Evolutionary conservation across 2,113 vertebrate species (phyloP).

Genomic region (Nibea coibor): DNA sequence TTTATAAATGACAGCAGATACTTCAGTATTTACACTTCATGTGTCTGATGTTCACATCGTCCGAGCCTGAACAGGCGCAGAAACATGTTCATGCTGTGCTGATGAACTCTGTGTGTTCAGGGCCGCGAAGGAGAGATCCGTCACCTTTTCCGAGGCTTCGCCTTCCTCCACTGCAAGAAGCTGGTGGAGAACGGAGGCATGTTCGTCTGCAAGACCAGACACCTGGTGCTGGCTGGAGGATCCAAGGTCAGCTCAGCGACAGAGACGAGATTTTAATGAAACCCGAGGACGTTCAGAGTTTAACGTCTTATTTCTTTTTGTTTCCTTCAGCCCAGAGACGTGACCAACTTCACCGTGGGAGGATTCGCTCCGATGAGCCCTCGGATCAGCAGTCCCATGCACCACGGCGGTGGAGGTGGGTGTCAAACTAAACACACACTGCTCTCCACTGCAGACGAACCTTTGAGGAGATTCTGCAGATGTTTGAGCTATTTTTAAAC

Average conservation of each 20-base stretch:
- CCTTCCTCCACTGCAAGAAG: slow-evolving; percentile 98
- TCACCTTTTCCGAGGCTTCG: slow-evolving; percentile 91
- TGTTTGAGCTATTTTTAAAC: no score
- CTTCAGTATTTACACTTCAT: no score
- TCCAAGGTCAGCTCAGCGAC: slow-evolving; percentile 87
- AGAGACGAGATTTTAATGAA: no score
- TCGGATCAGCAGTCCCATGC: slow-evolving; percentile 95
- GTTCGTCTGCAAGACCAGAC: slow-evolving; percentile 95
- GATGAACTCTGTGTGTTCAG: slow-evolving; percentile 65
- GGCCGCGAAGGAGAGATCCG: slow-evolving; percentile 95
- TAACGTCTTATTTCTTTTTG: neutral
- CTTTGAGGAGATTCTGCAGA: no score
- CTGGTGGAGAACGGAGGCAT: slow-evolving; percentile 96
- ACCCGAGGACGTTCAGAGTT: no score
- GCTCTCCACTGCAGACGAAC: no score
- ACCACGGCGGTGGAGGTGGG: slow-evolving; percentile 89
- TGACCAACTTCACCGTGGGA: slow-evolving; percentile 93
- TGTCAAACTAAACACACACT: no score
- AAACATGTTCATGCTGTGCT: no score
- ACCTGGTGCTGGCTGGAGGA: slow-evolving; percentile 92
- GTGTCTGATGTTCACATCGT: no score
- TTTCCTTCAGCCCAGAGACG: slow-evolving; percentile 89
- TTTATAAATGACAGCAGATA: no score
- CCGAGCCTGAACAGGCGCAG: no score
- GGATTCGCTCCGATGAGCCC: slow-evolving; percentile 95